Evolutionary conservation across 2,797 vertebrate genomes (phyloP).

Genomic region (Enteromius viviparus): DNA sequence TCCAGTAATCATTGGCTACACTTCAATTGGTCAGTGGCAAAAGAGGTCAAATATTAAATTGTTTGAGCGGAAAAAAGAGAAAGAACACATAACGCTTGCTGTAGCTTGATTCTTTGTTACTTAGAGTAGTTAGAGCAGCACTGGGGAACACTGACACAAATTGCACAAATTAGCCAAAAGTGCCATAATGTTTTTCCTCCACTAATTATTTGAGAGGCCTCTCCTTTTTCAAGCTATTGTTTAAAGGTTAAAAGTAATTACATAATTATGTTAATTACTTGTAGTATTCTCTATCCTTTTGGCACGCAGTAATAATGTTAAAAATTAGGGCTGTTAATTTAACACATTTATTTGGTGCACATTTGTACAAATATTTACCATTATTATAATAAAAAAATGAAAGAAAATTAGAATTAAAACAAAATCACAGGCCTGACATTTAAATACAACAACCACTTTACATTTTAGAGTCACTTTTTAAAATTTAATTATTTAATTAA

Average conservation of each 20-base stretch:
- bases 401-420: background rate
- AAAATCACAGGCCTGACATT: background rate
- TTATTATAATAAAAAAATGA: background rate
- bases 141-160: background rate
- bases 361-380: background rate
- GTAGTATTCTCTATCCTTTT: background rate
- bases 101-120: slow-evolving; percentile 5
- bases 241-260: slow-evolving; percentile 8
- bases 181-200: background rate
- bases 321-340: slow-evolving; percentile 1
- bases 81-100: background rate
- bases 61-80: background rate
- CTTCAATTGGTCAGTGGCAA: background rate
- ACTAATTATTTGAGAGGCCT: background rate
- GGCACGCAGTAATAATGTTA: background rate
- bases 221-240: background rate
- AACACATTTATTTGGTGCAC: background rate
- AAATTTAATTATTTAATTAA: background rate
- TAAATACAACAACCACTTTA: background rate
- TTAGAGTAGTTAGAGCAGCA: background rate
- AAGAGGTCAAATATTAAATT: background rate
- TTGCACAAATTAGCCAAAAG: background rate
- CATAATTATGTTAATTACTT: background rate
- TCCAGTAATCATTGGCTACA: slow-evolving; percentile 4
- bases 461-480: background rate